A percentile compares a stretch with the other conserved stretches of the same genome.
phyloP scores from a whole-genome alignment of 1,140 invertebrate genomes.

The Cyclina sinensis region DNA sequence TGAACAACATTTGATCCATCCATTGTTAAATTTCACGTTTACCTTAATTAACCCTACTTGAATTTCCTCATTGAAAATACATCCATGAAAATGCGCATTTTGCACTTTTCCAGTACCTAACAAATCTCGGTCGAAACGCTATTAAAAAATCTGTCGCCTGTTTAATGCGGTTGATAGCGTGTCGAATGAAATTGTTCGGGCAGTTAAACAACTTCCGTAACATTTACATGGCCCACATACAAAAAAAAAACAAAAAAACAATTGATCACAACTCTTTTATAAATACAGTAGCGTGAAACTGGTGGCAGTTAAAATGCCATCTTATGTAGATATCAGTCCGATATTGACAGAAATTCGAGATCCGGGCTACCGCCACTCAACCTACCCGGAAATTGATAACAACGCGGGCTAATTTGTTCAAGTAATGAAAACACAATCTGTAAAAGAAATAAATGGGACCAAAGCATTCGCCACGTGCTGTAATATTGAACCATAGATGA shows the following conservation, averaged over 20 bases:
- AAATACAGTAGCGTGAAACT: conserved; percentile 7
- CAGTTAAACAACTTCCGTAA: neutral
- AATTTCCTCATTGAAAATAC: too few relatives aligned
- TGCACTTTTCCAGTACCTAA: too few relatives aligned
- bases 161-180: neutral
- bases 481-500: neutral
- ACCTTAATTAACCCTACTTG: too few relatives aligned
- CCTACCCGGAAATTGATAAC: conserved; percentile 44
- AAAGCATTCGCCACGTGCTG: neutral
- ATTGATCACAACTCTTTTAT: neutral
- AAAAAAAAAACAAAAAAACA: neutral
- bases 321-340: neutral
- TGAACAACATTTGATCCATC: neutral
- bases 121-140: too few relatives aligned
- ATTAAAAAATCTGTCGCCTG: too few relatives aligned
- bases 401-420: conserved; percentile 25
- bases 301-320: neutral
- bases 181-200: neutral
- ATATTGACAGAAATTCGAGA: conserved; percentile 21
- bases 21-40: neutral
- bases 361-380: neutral
- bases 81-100: too few relatives aligned
- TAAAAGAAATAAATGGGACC: conserved; percentile 11
- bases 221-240: neutral
- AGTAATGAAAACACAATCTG: conserved; percentile 7